Evolutionary conservation across 2,888 invertebrate species (phyloP).

Genomic region (Philopedon plagiatum): DNA sequence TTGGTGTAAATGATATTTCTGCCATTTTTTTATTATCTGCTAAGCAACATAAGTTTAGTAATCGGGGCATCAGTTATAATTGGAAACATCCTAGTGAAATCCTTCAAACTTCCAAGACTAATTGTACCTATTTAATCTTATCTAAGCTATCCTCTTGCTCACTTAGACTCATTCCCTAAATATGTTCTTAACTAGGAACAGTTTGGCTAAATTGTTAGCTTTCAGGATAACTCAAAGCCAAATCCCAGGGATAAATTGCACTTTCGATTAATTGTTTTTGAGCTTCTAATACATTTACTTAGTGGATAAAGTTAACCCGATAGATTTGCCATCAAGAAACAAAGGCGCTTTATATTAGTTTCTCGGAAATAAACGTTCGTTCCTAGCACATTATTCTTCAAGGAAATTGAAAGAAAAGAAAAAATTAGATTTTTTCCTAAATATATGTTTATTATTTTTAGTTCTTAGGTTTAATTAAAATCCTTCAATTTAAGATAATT

Average conservation of each 20-base stretch:
- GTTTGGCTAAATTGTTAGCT: conserved; percentile 6
- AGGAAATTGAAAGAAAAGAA: too few relatives aligned
- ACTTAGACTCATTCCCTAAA: conserved; percentile 13
- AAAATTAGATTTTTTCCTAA: too few relatives aligned
- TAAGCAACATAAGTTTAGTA: too few relatives aligned
- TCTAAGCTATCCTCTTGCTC: conserved; percentile 17
- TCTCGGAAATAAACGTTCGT: too few relatives aligned
- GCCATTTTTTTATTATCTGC: too few relatives aligned
- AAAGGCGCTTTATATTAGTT: neutral
- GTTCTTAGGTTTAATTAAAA: too few relatives aligned
- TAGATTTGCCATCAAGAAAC: neutral
- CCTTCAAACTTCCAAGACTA: conserved; percentile 9
- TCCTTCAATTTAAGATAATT: too few relatives aligned
- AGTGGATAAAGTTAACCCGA: conserved; percentile 3
- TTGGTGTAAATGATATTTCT: too few relatives aligned
- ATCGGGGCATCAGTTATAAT: neutral
- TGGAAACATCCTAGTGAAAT: neutral
- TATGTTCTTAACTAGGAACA: conserved; percentile 15
- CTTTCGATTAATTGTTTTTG: conserved; percentile 18
- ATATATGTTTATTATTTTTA: too few relatives aligned
- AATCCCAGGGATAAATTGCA: conserved; percentile 14
- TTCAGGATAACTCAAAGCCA: conserved; percentile 17
- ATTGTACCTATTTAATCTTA: conserved; percentile 14
- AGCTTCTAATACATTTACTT: conserved; percentile 19
- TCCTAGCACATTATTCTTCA: too few relatives aligned